A percentile compares a stretch with the other conserved stretches of the same genome.
phyloP scores from a whole-genome alignment of 2,888 invertebrate species.

The Cosmopolites sordidus region DNA sequence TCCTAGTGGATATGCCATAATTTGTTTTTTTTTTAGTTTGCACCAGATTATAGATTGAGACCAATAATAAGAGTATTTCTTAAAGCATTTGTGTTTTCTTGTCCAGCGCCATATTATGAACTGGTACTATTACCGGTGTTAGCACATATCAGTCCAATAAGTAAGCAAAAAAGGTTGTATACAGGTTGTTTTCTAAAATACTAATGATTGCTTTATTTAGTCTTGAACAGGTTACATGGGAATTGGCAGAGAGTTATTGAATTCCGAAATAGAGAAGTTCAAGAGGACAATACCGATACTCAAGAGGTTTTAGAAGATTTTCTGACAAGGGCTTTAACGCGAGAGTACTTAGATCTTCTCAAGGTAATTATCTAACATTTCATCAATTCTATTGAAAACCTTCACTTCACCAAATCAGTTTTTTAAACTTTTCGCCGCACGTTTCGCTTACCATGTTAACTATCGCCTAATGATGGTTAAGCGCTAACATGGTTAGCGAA shows the following conservation, averaged over 20 bases:
- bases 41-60: slow-evolving; percentile 83
- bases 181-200: background rate
- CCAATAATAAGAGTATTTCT: slow-evolving; percentile 79
- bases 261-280: slow-evolving; percentile 69
- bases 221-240: slow-evolving; percentile 64
- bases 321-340: slow-evolving; percentile 76
- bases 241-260: slow-evolving; percentile 79
- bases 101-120: slow-evolving; percentile 76
- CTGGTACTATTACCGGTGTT: slow-evolving; percentile 75
- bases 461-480: too few species aligned
- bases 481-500: too few species aligned
- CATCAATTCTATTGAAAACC: too few species aligned
- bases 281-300: slow-evolving; percentile 74
- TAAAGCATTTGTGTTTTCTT: slow-evolving; percentile 80
- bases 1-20: background rate
- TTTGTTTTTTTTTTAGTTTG: slow-evolving; percentile 47
- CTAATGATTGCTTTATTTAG: slow-evolving; percentile 42
- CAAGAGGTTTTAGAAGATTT: slow-evolving; percentile 84
- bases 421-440: too few species aligned
- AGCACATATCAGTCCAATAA: slow-evolving; percentile 71
- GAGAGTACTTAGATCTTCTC: slow-evolving; percentile 83
- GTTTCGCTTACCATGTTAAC: too few species aligned
- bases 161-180: slow-evolving; percentile 52
- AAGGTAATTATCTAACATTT: slow-evolving; percentile 40
- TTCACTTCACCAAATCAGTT: too few species aligned